A percentile compares a stretch with the other conserved stretches of the same genome.
Evolutionary conservation across 2,888 invertebrate genomes (phyloP).

Genomic region (Lagria hirta): DNA sequence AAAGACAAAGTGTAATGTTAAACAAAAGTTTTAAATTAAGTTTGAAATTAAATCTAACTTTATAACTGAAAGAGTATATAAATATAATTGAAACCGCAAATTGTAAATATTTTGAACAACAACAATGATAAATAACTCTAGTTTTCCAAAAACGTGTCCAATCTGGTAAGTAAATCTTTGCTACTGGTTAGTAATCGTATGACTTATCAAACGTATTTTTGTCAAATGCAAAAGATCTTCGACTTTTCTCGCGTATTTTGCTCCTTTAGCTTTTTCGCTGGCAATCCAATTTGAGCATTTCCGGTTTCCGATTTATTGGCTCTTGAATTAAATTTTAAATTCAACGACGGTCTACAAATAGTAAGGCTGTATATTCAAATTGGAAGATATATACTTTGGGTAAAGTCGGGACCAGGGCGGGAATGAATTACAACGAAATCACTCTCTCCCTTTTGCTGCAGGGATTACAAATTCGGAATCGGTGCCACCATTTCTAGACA

Average conservation of each 20-base stretch:
- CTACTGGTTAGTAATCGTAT: too few relatives aligned
- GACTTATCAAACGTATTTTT: too few relatives aligned
- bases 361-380: constrained; percentile 35
- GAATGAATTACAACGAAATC: constrained; percentile 38
- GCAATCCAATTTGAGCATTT: constrained; percentile 40
- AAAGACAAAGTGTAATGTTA: too few relatives aligned
- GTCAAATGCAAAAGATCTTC: too few relatives aligned
- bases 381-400: constrained; percentile 30
- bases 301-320: constrained; percentile 42
- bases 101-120: too few relatives aligned
- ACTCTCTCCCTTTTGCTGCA: constrained; percentile 21
- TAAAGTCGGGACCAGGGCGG: constrained; percentile 24
- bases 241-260: constrained; percentile 1
- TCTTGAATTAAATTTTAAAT: constrained; percentile 44
- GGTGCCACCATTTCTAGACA: constrained; percentile 14
- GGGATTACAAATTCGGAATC: constrained; percentile 23
- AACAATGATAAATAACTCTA: too few relatives aligned
- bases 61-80: too few relatives aligned
- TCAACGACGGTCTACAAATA: constrained; percentile 41
- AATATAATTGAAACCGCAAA: too few relatives aligned
- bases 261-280: constrained; percentile 22
- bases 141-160: too few relatives aligned
- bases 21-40: too few relatives aligned
- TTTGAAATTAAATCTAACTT: too few relatives aligned
- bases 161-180: too few relatives aligned